Percentiles rank a stretch among this genome's conserved stretches.
These are phyloP conservation scores for Caenorhabditis brenneri DNA, from an alignment of 1,140 invertebrate genomes.

Conservation along the genomic window DNA sequence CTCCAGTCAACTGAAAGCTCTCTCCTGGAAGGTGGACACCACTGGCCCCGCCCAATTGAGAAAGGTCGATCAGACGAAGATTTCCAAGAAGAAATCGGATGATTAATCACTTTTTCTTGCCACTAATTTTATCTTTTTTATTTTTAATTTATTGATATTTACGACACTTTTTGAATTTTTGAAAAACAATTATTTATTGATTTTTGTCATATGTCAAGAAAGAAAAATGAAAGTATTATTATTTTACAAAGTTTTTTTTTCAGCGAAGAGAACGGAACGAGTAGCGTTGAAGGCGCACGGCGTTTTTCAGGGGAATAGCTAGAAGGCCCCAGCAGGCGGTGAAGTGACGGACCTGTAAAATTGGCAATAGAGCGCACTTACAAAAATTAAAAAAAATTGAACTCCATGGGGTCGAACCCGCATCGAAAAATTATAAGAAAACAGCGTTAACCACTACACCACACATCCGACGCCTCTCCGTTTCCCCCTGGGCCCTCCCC, in stretches of 20 bases:
- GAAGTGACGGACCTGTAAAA: constrained; percentile 30
- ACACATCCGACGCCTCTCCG: no score
- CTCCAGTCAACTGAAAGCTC: background rate
- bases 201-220: no score
- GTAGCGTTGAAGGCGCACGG: constrained; percentile 50
- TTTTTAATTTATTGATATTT: background rate
- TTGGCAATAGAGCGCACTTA: background rate
- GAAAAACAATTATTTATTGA: no score
- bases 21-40: background rate
- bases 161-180: no score
- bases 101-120: no score
- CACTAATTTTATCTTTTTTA: background rate
- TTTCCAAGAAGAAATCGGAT: background rate
- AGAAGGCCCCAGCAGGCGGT: constrained; percentile 23
- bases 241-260: background rate
- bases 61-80: constrained; percentile 11
- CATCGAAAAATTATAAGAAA: no score
- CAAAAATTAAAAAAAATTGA: background rate
- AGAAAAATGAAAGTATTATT: background rate
- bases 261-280: constrained; percentile 45
- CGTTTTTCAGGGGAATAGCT: constrained; percentile 40
- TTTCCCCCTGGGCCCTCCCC: no score
- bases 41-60: background rate
- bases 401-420: no score
- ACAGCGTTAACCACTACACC: no score